phyloP scores from a whole-genome alignment of 2,113 vertebrate species.

The Pseudois nayaur region DNA sequence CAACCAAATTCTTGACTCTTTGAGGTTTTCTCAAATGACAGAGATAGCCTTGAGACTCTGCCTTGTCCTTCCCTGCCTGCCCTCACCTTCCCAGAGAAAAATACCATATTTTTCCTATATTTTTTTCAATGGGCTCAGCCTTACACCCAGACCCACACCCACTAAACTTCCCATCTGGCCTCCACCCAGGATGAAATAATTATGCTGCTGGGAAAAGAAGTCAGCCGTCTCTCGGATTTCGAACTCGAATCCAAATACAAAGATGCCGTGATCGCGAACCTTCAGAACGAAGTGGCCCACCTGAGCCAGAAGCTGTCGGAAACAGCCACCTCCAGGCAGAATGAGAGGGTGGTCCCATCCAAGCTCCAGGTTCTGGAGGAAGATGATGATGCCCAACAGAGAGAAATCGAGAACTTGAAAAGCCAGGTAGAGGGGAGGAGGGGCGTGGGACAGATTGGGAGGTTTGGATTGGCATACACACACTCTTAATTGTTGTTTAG shows the following conservation, averaged over 20 bases:
- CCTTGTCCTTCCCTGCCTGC: not conserved
- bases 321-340: conserved; percentile 13
- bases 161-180: not conserved
- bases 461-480: not conserved
- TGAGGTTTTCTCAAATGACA: not conserved
- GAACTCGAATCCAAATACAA: conserved; percentile 78
- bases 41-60: too few relatives aligned
- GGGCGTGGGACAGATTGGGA: not conserved
- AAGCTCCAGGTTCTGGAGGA: conserved; percentile 60
- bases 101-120: rapidly evolving
- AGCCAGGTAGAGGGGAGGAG: conserved; percentile 77
- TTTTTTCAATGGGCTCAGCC: not conserved
- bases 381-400: conserved; percentile 72
- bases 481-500: not conserved
- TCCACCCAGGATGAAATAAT: conserved; percentile 77
- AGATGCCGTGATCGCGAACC: conserved; percentile 69
- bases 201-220: conserved; percentile 68
- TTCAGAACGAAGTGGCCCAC: conserved; percentile 74
- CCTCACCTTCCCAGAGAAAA: not conserved
- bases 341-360: conserved; percentile 32
- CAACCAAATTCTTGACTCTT: not conserved
- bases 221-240: conserved; percentile 51
- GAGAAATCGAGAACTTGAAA: conserved; percentile 81
- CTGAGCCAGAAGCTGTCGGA: conserved; percentile 72
- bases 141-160: not conserved